These are phyloP conservation scores for Dryococelus australis DNA, from an alignment of 2,888 invertebrate genomes.

Conservation along the genomic window DNA sequence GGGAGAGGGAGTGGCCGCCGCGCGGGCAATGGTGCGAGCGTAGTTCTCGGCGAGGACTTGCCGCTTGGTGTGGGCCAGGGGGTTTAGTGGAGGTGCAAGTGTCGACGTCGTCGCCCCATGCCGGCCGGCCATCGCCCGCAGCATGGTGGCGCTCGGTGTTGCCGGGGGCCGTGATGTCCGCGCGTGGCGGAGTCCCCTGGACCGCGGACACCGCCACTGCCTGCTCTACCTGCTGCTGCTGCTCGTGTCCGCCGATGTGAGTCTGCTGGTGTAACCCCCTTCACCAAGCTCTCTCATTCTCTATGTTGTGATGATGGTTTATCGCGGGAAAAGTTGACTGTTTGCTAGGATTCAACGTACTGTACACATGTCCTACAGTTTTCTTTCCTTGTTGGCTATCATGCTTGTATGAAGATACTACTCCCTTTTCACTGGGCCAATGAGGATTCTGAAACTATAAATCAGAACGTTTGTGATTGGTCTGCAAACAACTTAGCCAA, in stretches of 20 bases:
- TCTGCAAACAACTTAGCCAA: no score
- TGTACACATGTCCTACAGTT: no score
- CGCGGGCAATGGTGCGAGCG: neutral
- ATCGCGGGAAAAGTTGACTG: no score
- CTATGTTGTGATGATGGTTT: no score
- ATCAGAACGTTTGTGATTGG: no score
- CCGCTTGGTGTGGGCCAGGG: neutral
- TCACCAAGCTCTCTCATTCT: neutral
- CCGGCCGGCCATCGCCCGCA: neutral
- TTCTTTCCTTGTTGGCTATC: no score
- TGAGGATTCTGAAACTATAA: no score
- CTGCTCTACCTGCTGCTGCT: conserved; percentile 1
- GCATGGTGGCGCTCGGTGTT: neutral
- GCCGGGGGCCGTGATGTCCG: neutral
- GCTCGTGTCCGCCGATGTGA: neutral
- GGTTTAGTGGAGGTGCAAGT: neutral
- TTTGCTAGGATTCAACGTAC: no score
- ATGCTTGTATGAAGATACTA: no score
- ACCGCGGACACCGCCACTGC: neutral
- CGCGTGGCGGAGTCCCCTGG: neutral
- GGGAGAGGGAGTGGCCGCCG: no score
- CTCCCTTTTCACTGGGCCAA: no score
- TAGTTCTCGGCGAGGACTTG: neutral
- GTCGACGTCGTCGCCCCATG: neutral
- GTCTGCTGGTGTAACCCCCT: neutral